Conservation (phyloP, 2,113 vertebrate species). For the Meleagris gallopavo region DNA sequence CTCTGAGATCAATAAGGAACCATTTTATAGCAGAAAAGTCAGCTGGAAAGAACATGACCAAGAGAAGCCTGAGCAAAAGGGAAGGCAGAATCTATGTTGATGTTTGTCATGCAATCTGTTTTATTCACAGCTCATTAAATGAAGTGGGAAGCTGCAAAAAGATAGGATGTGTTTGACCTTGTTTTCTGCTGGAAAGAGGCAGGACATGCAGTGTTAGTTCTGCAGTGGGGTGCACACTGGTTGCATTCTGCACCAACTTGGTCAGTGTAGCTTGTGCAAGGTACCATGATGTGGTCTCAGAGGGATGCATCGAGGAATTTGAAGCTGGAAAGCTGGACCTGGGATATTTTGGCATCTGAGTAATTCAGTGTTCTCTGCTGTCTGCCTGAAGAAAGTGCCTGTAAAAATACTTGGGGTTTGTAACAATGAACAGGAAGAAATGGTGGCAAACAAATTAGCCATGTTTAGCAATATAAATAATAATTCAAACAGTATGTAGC, state of each 20-base stretch:
- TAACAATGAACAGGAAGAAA: not conserved
- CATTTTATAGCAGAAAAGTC: not conserved
- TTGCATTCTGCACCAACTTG: not conserved
- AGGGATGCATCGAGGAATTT: not conserved
- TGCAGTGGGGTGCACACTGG: not conserved
- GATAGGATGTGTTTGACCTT: not conserved
- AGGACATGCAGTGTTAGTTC: not conserved
- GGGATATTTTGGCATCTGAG: not conserved
- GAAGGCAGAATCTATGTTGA: not conserved
- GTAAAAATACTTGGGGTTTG: not conserved
- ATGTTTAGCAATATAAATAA: not conserved
- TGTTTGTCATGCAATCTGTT: not conserved
- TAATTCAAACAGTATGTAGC: not conserved
- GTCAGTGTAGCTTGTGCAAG: not conserved
- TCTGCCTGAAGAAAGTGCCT: not conserved
- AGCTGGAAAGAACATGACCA: not conserved
- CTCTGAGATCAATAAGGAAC: not conserved
- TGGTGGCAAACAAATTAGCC: not conserved
- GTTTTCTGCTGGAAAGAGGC: not conserved
- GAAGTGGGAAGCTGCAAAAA: not conserved
- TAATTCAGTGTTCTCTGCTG: not conserved
- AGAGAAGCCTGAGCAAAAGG: accelerated
- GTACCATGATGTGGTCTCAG: not conserved
- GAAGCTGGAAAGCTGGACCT: not conserved
- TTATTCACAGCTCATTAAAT: not conserved